Base-by-base conservation (phyloP, 1,140 invertebrate species). In the Drosophila arizonae region DNA sequence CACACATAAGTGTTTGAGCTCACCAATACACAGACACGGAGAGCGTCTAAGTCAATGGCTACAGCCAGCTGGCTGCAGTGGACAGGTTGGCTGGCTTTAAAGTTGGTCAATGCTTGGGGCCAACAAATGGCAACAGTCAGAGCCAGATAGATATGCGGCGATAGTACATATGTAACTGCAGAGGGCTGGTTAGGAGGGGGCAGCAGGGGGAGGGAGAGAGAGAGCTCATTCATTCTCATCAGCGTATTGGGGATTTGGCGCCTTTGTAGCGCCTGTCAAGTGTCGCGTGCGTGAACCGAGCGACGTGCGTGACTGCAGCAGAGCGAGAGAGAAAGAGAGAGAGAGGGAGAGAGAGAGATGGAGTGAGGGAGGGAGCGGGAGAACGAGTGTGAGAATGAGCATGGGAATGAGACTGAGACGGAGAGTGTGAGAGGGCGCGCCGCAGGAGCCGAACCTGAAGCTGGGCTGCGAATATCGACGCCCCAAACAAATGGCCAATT, bases 151-250 rank as follows among this genome's bases (percentile, higher is more conserved):
- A 52, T 43, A 39, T 75, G 11, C 36, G 10, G 10, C 11, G 36
- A 39, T 39, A 39, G 36, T 39, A 76, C 62, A 70, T 63, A 51
- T 64, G 58, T 63, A 65, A 55, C 52, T 69, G 58, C 54, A 45
- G 63, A 66, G 41, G 11, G 11, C 0, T 24, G 21, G 5, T 1
- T 3, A 30, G 8, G 15, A 0, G 15, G 43, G n/a, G 15, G 43
- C 3, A 0, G 15, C 1, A 2, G 43, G 15, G 17, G 5, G 11
- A 15, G 4, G 43, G 11, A 3, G n/a, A 33, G 33, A 33, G 41
- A n/a, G 21, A 75, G 77, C 81, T 80, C 81, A 86, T 86, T 86
- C 78, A 86, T 86, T 86, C 81, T 86, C 84, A 86, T 86, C 81
- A 86, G 81, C 78, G 81, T 86, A 78, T 72, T 77, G 81, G 78